phyloP scores from a whole-genome alignment of 2,797 vertebrate genomes.

The Pantherophis alleghaniensis region DNA sequence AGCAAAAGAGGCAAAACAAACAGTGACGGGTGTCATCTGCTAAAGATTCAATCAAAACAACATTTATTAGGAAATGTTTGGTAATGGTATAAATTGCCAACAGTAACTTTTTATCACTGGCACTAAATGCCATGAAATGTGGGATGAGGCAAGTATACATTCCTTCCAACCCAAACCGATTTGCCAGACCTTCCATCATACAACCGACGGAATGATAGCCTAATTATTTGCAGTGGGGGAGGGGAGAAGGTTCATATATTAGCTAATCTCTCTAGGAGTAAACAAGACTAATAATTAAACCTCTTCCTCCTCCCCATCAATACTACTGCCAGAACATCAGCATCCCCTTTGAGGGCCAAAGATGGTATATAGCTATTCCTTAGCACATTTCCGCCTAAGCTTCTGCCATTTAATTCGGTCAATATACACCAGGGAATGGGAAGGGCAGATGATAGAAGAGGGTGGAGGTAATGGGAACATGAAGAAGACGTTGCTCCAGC shows the following conservation, averaged over 20 bases:
- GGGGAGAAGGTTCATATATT: not conserved
- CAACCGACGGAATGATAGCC: not conserved
- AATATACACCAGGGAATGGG: not conserved
- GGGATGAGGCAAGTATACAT: constrained; percentile 15
- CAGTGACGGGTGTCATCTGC: not conserved
- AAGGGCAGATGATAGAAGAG: constrained; percentile 3
- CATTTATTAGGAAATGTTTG: not conserved
- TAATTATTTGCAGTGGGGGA: not conserved
- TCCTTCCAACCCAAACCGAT: constrained; percentile 17
- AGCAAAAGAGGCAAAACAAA: not conserved
- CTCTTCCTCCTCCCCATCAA: not conserved
- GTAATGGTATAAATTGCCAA: not conserved
- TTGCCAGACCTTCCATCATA: constrained; percentile 23
- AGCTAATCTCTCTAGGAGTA: not conserved
- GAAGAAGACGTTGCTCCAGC: not conserved
- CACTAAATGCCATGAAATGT: not conserved
- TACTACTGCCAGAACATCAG: not conserved
- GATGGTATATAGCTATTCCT: not conserved
- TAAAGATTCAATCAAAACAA: constrained; percentile 15
- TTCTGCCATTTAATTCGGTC: not conserved
- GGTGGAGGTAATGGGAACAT: not conserved
- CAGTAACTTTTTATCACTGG: not conserved
- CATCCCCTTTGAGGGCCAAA: not conserved
- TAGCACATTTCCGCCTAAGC: not conserved
- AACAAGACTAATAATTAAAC: not conserved